Base-by-base conservation (phyloP, 2,113 vertebrate species). In the Odontophorus gujanensis region DNA sequence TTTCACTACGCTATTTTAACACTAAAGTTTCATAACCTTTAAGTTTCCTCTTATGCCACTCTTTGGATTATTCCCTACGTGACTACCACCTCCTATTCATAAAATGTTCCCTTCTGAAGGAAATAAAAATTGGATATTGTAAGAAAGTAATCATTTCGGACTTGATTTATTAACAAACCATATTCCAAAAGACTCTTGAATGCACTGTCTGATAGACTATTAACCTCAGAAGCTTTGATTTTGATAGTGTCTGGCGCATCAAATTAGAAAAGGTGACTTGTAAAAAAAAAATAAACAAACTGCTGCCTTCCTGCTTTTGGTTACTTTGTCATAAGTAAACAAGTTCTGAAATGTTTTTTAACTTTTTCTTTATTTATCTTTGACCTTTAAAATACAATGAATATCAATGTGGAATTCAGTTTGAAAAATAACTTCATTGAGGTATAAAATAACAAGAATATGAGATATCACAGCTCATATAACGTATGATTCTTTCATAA, bases 151-250 rank as follows among this genome's bases (percentile, higher is more conserved):
- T 89, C 57, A 89, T 88, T 90, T 32, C 84, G 62, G 82, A 82
- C 14, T 96, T 71, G 26, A 90, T 87, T 96, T 95, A 91, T 94
- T 89, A 94, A 80, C 25, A 85, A 94, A 94, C 24, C 14, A n/a
- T 76, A 83, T 65, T 82, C 89, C 94, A 87, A 85, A 85, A 87
- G 66, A 78, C 81, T 63, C 53, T 76, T 81, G 59, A 95, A 93
- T 85, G 42, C 18, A 95, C 76, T 95, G 86, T 79, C 61, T 86
- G 50, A 92, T 55, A 84, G 75, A 58, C 63, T 85, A 84, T 66
- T 82, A 87, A 86, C 90, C 84, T 95, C 40, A 32, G 45, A 91
- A 96, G 85, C 13, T 11, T 84, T 57, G 36, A 55, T 92, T 84
- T 85, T 85, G 72, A 51, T 21, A 3, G 6, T 6, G 73, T 25